Percentiles rank a stretch among this genome's conserved stretches.
Evolutionary conservation across 30 jellyfish, hydroid and myxozoan genomes (phyloP).

Genomic region (Turritopsis rubra): DNA sequence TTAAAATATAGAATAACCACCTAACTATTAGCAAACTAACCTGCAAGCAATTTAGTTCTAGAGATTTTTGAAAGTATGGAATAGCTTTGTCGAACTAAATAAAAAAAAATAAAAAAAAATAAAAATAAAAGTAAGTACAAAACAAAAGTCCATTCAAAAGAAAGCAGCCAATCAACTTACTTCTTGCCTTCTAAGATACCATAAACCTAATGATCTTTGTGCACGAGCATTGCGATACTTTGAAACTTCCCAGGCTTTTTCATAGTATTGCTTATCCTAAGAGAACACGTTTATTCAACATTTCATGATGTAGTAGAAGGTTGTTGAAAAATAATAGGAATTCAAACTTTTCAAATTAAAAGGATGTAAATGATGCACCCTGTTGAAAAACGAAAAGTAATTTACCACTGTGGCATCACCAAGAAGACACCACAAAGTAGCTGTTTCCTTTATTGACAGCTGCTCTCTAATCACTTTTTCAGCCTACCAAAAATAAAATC

Average conservation of each 20-base stretch:
- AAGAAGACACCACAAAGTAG: slow-evolving; percentile 80
- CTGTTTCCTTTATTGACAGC: slow-evolving; percentile 54
- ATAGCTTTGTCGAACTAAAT: slow-evolving; percentile 60
- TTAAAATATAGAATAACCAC: not conserved
- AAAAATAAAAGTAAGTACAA: not conserved
- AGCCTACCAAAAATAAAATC: slow-evolving; percentile 32
- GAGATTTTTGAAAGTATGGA: slow-evolving; percentile 66
- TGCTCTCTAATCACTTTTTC: slow-evolving; percentile 66
- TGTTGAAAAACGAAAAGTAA: not conserved
- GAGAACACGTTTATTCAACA: not conserved
- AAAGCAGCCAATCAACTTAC: not conserved
- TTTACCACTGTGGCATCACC: slow-evolving; percentile 85
- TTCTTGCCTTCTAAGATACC: slow-evolving; percentile 43
- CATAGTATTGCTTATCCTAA: slow-evolving; percentile 60
- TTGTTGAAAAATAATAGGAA: no score
- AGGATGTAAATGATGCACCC: not conserved
- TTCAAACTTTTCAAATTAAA: not conserved
- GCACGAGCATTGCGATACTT: slow-evolving; percentile 80
- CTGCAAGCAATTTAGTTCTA: slow-evolving; percentile 71
- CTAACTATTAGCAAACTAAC: slow-evolving; percentile 18
- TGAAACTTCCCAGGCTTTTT: slow-evolving; percentile 89
- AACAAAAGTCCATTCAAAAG: not conserved
- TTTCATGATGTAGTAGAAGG: no score
- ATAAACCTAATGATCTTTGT: slow-evolving; percentile 68
- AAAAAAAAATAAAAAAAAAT: not conserved